phyloP scores from a whole-genome alignment of 2,888 invertebrate genomes.

The Leptura quadrifasciata region DNA sequence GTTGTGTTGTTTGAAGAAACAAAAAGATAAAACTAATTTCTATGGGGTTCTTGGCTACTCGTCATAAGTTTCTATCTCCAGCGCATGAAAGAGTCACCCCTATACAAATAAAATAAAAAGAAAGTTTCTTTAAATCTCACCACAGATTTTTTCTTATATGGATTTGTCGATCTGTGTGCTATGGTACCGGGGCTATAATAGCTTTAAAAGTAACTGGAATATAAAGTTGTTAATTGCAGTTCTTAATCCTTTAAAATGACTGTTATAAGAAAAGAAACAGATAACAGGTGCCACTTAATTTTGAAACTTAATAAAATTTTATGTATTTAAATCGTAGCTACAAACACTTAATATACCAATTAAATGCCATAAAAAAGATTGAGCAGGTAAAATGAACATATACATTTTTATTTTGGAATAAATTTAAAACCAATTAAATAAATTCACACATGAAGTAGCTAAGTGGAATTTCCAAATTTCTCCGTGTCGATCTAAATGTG shows the following conservation, averaged over 20 bases:
- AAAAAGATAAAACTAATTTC: no score
- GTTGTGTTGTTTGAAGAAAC: no score
- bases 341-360: slow-evolving; percentile 16
- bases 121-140: no score
- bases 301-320: slow-evolving; percentile 1
- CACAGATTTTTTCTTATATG: no score
- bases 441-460: slow-evolving; percentile 18
- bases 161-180: no score
- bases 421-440: slow-evolving; percentile 27
- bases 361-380: slow-evolving; percentile 8
- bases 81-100: no score
- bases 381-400: slow-evolving; percentile 6
- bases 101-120: no score
- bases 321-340: slow-evolving; percentile 1
- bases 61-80: no score
- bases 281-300: neutral
- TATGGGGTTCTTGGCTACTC: no score
- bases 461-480: slow-evolving; percentile 27
- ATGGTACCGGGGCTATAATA: neutral
- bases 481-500: slow-evolving; percentile 3
- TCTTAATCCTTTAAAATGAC: neutral
- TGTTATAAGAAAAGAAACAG: neutral
- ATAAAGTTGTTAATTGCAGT: neutral
- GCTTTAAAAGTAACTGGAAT: neutral
- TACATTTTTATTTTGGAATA: slow-evolving; percentile 23